Conservation (phyloP, 1,140 invertebrate species). For the Danaus plexippus region DNA sequence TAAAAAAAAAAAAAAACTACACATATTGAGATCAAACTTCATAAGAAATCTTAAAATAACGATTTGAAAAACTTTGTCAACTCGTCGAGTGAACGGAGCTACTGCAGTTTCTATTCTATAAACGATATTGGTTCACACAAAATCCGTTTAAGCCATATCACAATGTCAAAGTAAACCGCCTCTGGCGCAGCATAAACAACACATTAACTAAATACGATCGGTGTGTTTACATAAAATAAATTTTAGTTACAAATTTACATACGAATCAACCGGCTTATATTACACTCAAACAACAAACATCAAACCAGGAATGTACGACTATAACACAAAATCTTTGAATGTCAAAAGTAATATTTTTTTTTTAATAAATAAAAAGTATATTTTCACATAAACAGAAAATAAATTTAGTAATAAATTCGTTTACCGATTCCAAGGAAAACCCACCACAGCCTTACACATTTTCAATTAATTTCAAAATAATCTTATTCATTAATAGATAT, state of each 20-base stretch:
- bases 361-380: not conserved
- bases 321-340: too few species aligned
- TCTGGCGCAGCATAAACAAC: conserved; percentile 44
- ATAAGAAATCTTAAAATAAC: too few species aligned
- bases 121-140: conserved; percentile 25
- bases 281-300: conserved; percentile 3
- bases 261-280: too few species aligned
- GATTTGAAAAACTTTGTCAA: too few species aligned
- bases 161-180: conserved; percentile 50
- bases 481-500: not conserved
- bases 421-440: not conserved
- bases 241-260: not conserved
- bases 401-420: not conserved
- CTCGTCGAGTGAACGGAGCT: too few species aligned
- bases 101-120: not conserved
- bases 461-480: conserved; percentile 6
- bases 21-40: not conserved
- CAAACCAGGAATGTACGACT: not conserved
- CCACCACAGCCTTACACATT: conserved; percentile 1
- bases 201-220: conserved; percentile 18
- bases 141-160: conserved; percentile 50
- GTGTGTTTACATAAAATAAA: conserved; percentile 21
- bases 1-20: conserved; percentile 3
- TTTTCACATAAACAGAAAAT: not conserved
- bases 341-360: too few species aligned